These are phyloP conservation scores for Hartigia nigra DNA, from an alignment of 2,888 invertebrate species.

Conservation along the genomic window DNA sequence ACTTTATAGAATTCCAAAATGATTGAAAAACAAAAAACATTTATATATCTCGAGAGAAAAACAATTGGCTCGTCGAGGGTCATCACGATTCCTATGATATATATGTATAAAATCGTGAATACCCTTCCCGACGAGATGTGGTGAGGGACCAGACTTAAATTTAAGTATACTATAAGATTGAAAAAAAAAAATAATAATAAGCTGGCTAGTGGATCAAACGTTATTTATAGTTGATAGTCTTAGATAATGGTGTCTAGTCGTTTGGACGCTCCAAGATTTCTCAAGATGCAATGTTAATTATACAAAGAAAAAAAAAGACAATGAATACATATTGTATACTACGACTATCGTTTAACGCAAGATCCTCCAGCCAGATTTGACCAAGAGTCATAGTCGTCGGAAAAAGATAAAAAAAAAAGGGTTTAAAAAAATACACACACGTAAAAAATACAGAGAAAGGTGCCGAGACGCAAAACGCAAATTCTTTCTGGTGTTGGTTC, in stretches of 20 bases:
- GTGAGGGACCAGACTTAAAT: conserved; percentile 43
- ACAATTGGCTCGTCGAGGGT: neutral
- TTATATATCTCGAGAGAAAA: neutral
- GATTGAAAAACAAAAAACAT: neutral
- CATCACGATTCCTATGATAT: neutral
- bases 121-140: conserved; percentile 26
- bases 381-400: neutral
- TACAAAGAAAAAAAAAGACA: conserved; percentile 1
- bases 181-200: conserved; percentile 13
- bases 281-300: conserved; percentile 1
- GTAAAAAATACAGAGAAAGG: conserved; percentile 19
- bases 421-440: conserved; percentile 14
- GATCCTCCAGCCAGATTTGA: conserved; percentile 1
- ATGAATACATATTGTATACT: neutral
- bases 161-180: conserved; percentile 43
- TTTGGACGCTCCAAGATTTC: neutral
- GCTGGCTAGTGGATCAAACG: conserved; percentile 35
- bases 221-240: conserved; percentile 24
- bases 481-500: conserved; percentile 60
- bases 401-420: neutral
- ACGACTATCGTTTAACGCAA: neutral
- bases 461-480: conserved; percentile 27
- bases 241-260: neutral
- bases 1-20: conserved; percentile 1
- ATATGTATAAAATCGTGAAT: neutral